phyloP scores from a whole-genome alignment of 2,113 vertebrate genomes.

The Gavia stellata region DNA sequence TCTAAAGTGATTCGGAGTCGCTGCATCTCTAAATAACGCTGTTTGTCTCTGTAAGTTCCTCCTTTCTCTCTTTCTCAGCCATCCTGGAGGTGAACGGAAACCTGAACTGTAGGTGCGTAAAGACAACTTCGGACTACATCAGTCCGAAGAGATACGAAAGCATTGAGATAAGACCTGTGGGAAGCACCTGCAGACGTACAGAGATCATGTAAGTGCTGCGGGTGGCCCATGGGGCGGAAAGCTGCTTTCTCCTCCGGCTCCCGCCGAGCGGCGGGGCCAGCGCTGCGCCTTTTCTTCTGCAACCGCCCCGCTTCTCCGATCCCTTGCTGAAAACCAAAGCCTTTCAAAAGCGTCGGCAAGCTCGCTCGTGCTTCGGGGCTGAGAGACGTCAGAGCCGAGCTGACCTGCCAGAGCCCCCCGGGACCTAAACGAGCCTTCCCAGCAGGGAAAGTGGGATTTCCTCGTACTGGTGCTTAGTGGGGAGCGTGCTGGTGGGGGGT shows the following conservation, averaged over 20 bases:
- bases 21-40: rapidly evolving
- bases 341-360: not conserved
- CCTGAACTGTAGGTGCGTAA: slow-evolving; percentile 59
- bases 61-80: slow-evolving; percentile 38
- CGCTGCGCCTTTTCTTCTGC: rapidly evolving
- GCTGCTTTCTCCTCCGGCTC: not conserved
- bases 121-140: not conserved
- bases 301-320: rapidly evolving
- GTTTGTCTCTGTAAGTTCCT: not conserved
- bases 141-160: not conserved
- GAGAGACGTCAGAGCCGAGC: rapidly evolving
- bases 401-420: not conserved
- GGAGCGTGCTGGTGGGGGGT: not conserved
- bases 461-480: rapidly evolving
- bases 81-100: slow-evolving; percentile 60
- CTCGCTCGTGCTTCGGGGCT: rapidly evolving
- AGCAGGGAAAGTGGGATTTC: rapidly evolving
- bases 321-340: not conserved
- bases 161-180: slow-evolving; percentile 12
- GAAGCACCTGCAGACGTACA: slow-evolving; percentile 46
- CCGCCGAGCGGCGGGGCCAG: not conserved
- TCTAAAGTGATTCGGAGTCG: rapidly evolving
- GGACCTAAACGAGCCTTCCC: not conserved
- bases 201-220: slow-evolving; percentile 68
- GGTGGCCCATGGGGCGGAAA: not conserved